Evolutionary conservation across 2,888 invertebrate genomes (phyloP).

Genomic region (Melikaiella ostensackeni): DNA sequence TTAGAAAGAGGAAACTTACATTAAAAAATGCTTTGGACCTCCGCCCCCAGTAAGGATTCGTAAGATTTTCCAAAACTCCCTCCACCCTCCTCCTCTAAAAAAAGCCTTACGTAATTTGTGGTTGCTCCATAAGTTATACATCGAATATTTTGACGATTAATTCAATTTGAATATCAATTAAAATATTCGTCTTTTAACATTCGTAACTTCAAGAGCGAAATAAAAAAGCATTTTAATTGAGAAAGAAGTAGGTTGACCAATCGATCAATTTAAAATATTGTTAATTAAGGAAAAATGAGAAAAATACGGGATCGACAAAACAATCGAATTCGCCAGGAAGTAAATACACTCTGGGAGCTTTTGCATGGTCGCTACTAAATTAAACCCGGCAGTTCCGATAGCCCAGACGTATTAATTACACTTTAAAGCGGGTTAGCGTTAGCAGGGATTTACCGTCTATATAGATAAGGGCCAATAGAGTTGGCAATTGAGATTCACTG

Average conservation of each 20-base stretch:
- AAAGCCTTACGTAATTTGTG: too few relatives aligned
- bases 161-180: too few relatives aligned
- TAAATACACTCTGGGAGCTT: slow-evolving; percentile 40
- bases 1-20: too few relatives aligned
- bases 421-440: slow-evolving; percentile 64
- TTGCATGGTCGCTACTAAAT: slow-evolving; percentile 52
- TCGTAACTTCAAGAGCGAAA: too few relatives aligned
- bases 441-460: slow-evolving; percentile 50
- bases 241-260: not conserved
- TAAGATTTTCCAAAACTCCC: too few relatives aligned
- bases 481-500: slow-evolving; percentile 34
- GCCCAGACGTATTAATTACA: slow-evolving; percentile 66
- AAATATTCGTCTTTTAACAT: too few relatives aligned
- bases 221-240: too few relatives aligned
- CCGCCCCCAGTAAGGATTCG: too few relatives aligned
- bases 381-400: slow-evolving; percentile 52
- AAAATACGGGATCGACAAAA: slow-evolving; percentile 15
- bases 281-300: not conserved
- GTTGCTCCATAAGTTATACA: too few relatives aligned
- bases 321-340: slow-evolving; percentile 29
- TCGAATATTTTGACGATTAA: too few relatives aligned
- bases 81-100: too few relatives aligned
- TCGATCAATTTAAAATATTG: not conserved
- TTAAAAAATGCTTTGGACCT: too few relatives aligned
- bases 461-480: slow-evolving; percentile 35